Base-by-base conservation (phyloP, 2,888 invertebrate genomes). In the Yponomeuta evonymella region DNA sequence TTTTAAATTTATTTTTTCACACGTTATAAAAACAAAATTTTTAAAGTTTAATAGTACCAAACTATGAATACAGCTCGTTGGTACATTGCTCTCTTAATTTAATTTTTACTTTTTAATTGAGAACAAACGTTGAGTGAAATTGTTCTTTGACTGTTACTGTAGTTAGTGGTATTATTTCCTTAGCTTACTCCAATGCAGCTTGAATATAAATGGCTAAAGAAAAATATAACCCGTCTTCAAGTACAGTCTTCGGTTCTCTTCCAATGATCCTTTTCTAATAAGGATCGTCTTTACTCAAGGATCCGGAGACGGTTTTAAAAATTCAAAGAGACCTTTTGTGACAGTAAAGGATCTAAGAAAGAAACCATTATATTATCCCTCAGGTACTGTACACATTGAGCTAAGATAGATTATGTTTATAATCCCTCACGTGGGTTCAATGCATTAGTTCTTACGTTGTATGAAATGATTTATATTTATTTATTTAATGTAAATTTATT, bases 311-410 rank as follows among this genome's bases (percentile, higher is more conserved):
- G 51, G 51, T 58, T 15, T 58, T 58, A 12, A 58, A 58, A 58
- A 58, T 58, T 58, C 51, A 58, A 12, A 58, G 51, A 58, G 51
- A 58, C 51, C 51, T 58, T 58, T 58, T 58, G 64, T 64, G 64
- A 64, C 11, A 23, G n/a, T 64, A 43, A 43, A 43, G 8, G 43
- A 43, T 43, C 43, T 43, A 43, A 43, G 51, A 58, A 58, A 58
- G 51, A 58, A 15, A 58, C 15, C 51, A 58, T 58, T 58, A 58
- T 15, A 58, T 58, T 15, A 58, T 58, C 51, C 51, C 5, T 2
- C 3, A 64, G 4, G 23, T 10, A 23, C 64, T 10, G n/a, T 15
- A 8, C 8, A 43, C 43, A 43, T 6, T 8, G 43, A 43, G 43
- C 43, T 43, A 43, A 8, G 9, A 8, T 43, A 43, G 43, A 43